Percentiles rank a stretch among this genome's conserved stretches.
phyloP scores from a whole-genome alignment of 2,888 invertebrate species.

The Tenthredo mesomela region DNA sequence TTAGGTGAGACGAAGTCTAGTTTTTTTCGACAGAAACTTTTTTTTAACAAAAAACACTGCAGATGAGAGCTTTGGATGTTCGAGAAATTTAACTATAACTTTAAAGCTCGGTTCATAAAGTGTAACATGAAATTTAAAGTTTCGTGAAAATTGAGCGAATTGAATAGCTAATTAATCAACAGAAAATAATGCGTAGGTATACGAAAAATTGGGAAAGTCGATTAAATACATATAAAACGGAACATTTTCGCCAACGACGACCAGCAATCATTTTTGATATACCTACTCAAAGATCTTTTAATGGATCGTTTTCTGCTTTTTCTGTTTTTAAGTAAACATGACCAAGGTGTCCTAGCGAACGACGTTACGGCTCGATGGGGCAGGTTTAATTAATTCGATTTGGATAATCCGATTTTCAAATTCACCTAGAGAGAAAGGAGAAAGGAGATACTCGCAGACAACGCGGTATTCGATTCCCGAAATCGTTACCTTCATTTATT shows the following conservation, averaged over 20 bases:
- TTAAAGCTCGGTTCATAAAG: neutral
- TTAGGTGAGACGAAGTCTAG: neutral
- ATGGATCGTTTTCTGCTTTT: neutral
- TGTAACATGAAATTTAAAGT: neutral
- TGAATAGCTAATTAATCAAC: neutral
- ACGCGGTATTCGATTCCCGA: neutral
- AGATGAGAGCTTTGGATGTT: neutral
- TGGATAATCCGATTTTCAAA: conserved; percentile 29
- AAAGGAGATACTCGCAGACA: neutral
- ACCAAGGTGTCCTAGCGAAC: neutral
- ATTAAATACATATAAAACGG: too few species aligned
- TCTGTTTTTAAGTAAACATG: neutral
- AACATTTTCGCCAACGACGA: too few species aligned
- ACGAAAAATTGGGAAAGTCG: neutral
- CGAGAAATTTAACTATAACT: neutral
- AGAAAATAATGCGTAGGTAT: neutral
- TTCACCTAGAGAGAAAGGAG: neutral
- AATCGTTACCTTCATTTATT: conserved; percentile 1
- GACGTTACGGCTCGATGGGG: neutral
- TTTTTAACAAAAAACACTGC: neutral
- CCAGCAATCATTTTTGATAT: too few species aligned
- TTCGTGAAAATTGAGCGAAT: neutral
- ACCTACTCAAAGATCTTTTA: too few species aligned
- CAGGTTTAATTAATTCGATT: conserved; percentile 41
- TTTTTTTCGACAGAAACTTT: neutral